These are phyloP conservation scores for Adelges cooleyi DNA, from an alignment of 1,140 invertebrate species.

Conservation along the genomic window DNA sequence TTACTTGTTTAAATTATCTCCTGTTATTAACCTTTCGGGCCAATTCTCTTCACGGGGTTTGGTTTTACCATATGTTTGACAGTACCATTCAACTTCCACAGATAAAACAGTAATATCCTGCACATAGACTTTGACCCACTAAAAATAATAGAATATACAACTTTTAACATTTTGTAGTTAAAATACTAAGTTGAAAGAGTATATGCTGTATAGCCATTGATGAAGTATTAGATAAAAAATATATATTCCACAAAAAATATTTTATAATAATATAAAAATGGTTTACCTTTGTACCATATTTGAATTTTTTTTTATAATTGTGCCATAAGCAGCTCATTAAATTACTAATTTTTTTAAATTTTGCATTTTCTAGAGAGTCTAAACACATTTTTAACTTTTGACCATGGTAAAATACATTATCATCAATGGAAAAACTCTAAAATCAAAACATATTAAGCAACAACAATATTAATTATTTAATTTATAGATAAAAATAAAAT, in stretches of 20 bases:
- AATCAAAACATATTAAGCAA: not conserved
- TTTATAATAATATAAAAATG: not conserved
- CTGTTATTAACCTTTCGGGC: constrained; percentile 16
- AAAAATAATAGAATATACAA: not conserved
- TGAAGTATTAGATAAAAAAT: not conserved
- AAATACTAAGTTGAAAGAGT: no score
- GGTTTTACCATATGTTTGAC: constrained; percentile 7
- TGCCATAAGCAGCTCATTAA: not conserved
- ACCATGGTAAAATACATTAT: constrained; percentile 18
- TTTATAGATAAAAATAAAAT: not conserved
- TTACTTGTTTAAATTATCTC: constrained; percentile 23
- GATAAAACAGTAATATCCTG: constrained; percentile 9
- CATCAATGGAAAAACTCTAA: constrained; percentile 20
- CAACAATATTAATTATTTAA: not conserved
- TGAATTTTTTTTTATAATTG: constrained; percentile 11
- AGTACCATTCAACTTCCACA: constrained; percentile 24
- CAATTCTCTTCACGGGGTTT: not conserved
- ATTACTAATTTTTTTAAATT: constrained; percentile 8
- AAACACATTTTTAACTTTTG: constrained; percentile 23
- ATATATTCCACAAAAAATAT: not conserved
- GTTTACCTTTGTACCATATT: not conserved
- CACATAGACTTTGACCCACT: constrained; percentile 23
- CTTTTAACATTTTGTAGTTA: no score
- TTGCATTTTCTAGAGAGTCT: constrained; percentile 15
- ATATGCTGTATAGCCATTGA: no score